phyloP scores from a whole-genome alignment of 2,113 vertebrate species.

The Myotis brandtii region DNA sequence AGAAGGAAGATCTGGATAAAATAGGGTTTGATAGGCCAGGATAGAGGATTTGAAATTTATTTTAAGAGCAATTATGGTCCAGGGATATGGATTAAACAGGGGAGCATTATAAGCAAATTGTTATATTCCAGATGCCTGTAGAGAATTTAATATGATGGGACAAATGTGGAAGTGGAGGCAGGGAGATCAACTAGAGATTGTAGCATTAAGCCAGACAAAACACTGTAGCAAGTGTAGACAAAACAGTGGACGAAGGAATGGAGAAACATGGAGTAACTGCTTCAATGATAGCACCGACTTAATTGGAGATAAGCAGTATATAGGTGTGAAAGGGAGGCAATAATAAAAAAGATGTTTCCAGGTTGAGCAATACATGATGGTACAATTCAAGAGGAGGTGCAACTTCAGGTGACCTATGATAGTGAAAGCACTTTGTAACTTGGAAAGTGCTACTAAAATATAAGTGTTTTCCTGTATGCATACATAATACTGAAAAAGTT shows the following conservation, averaged over 20 bases:
- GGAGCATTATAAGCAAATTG: neutral
- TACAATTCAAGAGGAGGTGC: neutral
- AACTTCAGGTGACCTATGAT: neutral
- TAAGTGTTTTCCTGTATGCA: neutral
- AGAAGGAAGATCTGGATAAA: neutral
- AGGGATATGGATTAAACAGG: neutral
- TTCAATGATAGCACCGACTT: neutral
- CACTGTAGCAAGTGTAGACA: neutral
- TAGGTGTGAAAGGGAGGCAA: neutral
- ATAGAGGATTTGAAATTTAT: constrained; percentile 21
- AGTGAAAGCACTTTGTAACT: neutral
- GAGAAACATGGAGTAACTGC: neutral
- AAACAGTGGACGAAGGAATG: neutral
- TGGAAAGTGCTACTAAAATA: neutral
- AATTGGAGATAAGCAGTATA: neutral
- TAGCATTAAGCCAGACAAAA: neutral
- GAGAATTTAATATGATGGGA: neutral
- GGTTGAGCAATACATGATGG: neutral
- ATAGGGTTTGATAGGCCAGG: neutral
- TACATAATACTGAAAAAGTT: constrained; percentile 64
- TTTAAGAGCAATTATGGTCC: neutral
- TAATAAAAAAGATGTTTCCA: neutral
- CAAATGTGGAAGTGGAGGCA: neutral
- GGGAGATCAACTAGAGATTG: neutral
- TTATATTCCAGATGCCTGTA: neutral